phyloP scores from a whole-genome alignment of 2,113 vertebrate species.

The Tragelaphus strepsiceros region DNA sequence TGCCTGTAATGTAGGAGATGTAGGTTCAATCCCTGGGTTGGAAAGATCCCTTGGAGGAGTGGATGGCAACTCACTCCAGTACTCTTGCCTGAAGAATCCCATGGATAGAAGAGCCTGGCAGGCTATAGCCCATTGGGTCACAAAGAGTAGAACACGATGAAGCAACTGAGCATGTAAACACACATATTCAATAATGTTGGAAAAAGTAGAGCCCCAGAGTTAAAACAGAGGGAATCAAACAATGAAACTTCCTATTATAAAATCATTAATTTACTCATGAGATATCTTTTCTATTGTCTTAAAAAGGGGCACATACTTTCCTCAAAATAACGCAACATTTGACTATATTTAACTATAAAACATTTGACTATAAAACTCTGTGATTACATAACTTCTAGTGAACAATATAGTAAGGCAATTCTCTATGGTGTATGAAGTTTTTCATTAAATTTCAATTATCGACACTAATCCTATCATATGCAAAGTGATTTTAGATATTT shows the following conservation, averaged over 20 bases:
- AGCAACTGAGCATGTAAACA: background rate
- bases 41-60: background rate
- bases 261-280: background rate
- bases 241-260: background rate
- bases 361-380: background rate
- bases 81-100: background rate
- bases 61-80: background rate
- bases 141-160: background rate
- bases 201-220: background rate
- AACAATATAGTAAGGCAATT: background rate
- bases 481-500: background rate
- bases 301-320: background rate
- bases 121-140: background rate
- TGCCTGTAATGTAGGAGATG: background rate
- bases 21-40: background rate
- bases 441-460: background rate
- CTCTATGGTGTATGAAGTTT: background rate
- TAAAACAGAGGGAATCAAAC: background rate
- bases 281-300: background rate
- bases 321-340: background rate
- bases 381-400: background rate
- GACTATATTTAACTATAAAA: background rate
- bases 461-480: background rate
- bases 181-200: background rate
- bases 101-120: background rate